Evolutionary conservation across 2,113 vertebrate species (phyloP), one percentile per base, ranked within the genome.

Genomic region (Stigmatopora nigra): DNA sequence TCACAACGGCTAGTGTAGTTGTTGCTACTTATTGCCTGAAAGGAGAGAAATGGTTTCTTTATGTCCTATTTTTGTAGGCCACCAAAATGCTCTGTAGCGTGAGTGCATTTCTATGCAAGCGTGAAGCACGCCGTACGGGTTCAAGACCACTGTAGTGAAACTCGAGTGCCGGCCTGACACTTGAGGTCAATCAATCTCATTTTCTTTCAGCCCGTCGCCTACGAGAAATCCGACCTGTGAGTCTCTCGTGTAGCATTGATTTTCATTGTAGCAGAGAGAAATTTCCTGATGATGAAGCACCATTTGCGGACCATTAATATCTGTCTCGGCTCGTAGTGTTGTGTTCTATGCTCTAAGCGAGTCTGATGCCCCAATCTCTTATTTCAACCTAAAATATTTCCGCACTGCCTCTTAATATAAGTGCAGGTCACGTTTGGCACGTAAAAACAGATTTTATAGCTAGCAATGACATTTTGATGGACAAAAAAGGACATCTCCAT

Each of bases 301-400:
- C 78, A 79, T 79, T 85, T 74, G 84, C 64, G 69, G 82, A 70
- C 86, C 86, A 88, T 89, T 88, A 87, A 71, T 77, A 76, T 82
- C 71, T 70, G 71, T 74, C 74, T 78, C 72, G 67, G 75, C 36
- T 78, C 79, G 67, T 65, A 73, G 60, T 76, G 47, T 49, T 14
- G 47, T 49, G 47, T 49, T 49, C 9, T 7, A 41, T 10, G 38
- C 38, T 8, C 38, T 41, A 7, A 31, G 25, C 25, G 25, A 31
- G 25, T 31, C 25, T 31, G 25, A 3, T 31, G 25, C 25, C 25
- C 25, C 25, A 31, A 31, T 31, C 25, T 31, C 25, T 3, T 31
- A 31, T 41, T 41, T 41, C 38, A 41, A 41, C 38, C 7, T 41
- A 41, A 41, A 41, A 41, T 41, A 41, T 41, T 41, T 41, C 38